Evolutionary conservation across 2,888 invertebrate genomes (phyloP).

Genomic region (Chrysina gloriosa): DNA sequence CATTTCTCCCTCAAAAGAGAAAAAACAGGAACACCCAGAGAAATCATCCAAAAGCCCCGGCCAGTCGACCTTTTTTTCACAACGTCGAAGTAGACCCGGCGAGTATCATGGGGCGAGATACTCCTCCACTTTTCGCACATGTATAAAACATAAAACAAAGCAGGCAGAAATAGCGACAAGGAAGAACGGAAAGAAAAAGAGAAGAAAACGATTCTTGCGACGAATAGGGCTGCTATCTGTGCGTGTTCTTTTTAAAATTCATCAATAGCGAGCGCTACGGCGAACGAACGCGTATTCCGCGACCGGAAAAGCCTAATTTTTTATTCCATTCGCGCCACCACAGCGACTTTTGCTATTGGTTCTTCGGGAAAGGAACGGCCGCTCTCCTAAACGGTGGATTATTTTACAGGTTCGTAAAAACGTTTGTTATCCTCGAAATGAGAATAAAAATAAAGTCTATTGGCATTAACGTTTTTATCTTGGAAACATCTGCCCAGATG

Average conservation of each 20-base stretch:
- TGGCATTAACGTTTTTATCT: neutral
- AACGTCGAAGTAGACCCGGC: neutral
- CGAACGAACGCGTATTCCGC: conserved; percentile 20
- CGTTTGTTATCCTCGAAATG: conserved; percentile 18
- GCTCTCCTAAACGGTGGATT: conserved; percentile 25
- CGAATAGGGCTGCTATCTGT: conserved; percentile 18
- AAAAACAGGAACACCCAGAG: neutral
- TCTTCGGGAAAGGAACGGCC: conserved; percentile 9
- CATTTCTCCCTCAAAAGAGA: neutral
- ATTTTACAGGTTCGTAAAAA: conserved; percentile 30
- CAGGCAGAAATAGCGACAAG: conserved; percentile 18
- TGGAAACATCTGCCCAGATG: neutral
- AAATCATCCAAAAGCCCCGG: neutral
- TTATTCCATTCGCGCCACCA: conserved; percentile 49
- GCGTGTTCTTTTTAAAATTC: conserved; percentile 36
- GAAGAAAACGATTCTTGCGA: conserved; percentile 3
- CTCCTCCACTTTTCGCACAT: conserved; percentile 18
- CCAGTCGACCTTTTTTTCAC: no score
- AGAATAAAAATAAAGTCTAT: conserved; percentile 11
- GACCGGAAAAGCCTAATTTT: conserved; percentile 51
- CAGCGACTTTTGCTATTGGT: conserved; percentile 17
- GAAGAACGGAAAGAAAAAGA: neutral
- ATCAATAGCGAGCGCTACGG: conserved; percentile 31
- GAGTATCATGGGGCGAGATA: conserved; percentile 8
- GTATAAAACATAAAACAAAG: conserved; percentile 31